Conservation (phyloP, 1,140 invertebrate genomes). For the Arion vulgaris region DNA sequence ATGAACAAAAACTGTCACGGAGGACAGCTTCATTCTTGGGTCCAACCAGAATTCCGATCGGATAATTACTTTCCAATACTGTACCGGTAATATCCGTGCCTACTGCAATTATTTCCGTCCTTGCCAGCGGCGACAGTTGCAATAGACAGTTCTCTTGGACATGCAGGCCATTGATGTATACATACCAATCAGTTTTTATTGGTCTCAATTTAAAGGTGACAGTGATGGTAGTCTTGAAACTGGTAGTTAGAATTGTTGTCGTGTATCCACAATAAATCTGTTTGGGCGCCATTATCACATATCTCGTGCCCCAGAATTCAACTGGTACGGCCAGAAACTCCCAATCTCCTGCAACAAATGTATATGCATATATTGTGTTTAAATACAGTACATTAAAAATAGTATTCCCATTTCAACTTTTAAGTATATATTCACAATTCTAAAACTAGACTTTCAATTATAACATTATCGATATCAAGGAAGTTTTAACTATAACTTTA, state of each 20-base stretch:
- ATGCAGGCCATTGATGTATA: not conserved
- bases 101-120: not conserved
- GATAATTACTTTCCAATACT: not conserved
- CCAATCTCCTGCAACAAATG: not conserved
- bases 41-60: not conserved
- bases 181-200: not conserved
- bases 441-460: too few relatives aligned
- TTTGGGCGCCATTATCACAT: not conserved
- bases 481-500: too few relatives aligned
- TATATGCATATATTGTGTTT: too few relatives aligned
- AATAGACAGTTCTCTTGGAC: not conserved
- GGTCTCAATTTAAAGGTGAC: not conserved
- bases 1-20: not conserved
- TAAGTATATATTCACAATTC: too few relatives aligned
- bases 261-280: slow-evolving; percentile 1
- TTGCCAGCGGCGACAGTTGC: not conserved
- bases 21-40: not conserved
- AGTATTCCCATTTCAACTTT: too few relatives aligned
- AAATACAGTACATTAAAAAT: too few relatives aligned
- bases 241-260: slow-evolving; percentile 2
- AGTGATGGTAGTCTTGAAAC: not conserved
- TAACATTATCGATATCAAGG: too few relatives aligned
- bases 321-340: not conserved
- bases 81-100: not conserved
- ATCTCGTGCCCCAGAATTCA: slow-evolving; percentile 4